Base-by-base conservation (phyloP, 2,113 vertebrate species). In the Phyllostomus discolor region DNA sequence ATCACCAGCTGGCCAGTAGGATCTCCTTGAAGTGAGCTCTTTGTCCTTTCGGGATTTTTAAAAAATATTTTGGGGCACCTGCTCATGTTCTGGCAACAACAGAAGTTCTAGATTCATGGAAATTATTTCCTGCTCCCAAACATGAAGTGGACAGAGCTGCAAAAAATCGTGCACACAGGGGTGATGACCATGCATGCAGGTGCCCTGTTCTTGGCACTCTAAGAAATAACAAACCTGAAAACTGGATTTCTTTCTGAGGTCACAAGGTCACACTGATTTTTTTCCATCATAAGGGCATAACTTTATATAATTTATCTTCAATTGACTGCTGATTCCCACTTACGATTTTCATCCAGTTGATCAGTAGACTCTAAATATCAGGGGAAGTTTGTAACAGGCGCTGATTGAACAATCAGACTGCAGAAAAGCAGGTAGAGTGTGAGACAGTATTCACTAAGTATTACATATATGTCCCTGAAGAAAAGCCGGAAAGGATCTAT, bases 321-420 rank as follows among this genome's bases (percentile, higher is more conserved):
- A 86, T 48, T 57, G 2, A 10, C 91, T 62, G 20, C n/a, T 90
- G 19, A 70, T 94, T 86, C 12, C 54, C 24, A 28, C 16, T 94
- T 92, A 92, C 17, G 10, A 38, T 94, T 96, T 89, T 92, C 88
- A 95, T 81, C 50, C 46, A 73, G 66, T 33, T 96, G 9, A 72
- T 87, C n/a, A 83, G 33, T 67, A 83, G 5, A 35, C 19, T 86
- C 28, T 93, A 94, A 92, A 95, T 95, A 91, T 59, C 70, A 41
- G 16, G n/a, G 54, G 67, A 81, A 48, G 26, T 82, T 91, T 19
- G 12, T 81, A 83, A 87, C 4, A 38, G 24, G 4, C 7, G 1
- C 46, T 70, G 5, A 86, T 52, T 52, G 75, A 62, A 75, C 84
- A 84, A 87, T 89, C 19, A 88, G 54, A 88, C 20, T 20, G 35